Conservation (phyloP, 2,888 invertebrate species). For the Sinohyriopsis cumingii region DNA sequence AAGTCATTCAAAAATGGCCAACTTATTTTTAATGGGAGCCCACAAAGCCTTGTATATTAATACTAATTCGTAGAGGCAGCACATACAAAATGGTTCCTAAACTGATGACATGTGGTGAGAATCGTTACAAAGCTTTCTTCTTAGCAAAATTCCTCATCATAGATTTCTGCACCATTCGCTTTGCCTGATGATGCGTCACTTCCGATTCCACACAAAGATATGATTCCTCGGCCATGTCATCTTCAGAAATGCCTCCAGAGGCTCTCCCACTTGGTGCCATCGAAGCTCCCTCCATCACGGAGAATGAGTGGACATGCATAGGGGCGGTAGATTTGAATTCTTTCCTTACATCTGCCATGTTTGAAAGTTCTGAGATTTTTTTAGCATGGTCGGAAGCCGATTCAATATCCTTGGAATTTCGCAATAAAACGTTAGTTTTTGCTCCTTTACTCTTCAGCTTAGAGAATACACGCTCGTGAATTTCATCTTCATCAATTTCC, state of each 20-base stretch:
- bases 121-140: constrained; percentile 4
- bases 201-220: constrained; percentile 34
- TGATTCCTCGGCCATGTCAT: constrained; percentile 5
- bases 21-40: too few species aligned
- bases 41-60: too few species aligned
- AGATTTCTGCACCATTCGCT: constrained; percentile 49
- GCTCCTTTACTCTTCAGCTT: constrained; percentile 35
- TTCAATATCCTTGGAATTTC: constrained; percentile 30
- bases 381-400: constrained; percentile 25
- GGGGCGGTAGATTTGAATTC: constrained; percentile 15
- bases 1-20: too few species aligned
- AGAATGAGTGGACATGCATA: not conserved
- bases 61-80: too few species aligned
- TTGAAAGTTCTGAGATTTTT: constrained; percentile 27
- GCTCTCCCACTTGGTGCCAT: not conserved
- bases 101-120: too few species aligned
- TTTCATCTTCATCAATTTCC: constrained; percentile 42
- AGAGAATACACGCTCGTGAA: constrained; percentile 33
- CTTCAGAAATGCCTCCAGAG: not conserved
- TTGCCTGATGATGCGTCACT: constrained; percentile 36
- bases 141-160: constrained; percentile 26
- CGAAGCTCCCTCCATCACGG: not conserved
- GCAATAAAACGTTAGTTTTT: constrained; percentile 35
- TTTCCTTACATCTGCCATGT: constrained; percentile 30
- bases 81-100: too few species aligned